Evolutionary conservation across 2,797 vertebrate species (phyloP).

Genomic region (Nyctalus aviator): DNA sequence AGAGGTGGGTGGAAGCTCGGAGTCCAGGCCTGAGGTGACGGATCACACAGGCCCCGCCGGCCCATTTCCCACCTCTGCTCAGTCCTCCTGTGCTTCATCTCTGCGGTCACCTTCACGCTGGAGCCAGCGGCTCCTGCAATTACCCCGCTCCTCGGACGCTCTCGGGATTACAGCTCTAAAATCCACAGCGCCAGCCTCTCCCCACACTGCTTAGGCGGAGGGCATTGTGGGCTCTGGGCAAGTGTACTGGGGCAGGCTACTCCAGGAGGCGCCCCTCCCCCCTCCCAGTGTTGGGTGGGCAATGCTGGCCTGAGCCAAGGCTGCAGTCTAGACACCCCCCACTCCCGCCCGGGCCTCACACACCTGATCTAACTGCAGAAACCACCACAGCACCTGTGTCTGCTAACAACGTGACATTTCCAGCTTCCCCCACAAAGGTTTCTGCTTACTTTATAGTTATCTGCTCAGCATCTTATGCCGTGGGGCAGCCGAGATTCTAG

Average conservation of each 20-base stretch:
- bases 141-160: background rate
- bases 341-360: fast-evolving
- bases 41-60: background rate
- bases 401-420: constrained; percentile 22
- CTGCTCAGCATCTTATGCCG: constrained; percentile 30
- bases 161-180: background rate
- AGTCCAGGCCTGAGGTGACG: background rate
- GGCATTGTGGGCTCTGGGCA: background rate
- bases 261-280: background rate
- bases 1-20: background rate
- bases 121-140: background rate
- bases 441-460: constrained; percentile 60
- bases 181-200: background rate
- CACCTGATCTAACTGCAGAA: background rate
- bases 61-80: background rate
- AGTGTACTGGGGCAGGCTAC: background rate
- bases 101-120: background rate
- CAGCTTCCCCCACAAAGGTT: constrained; percentile 30
- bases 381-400: background rate
- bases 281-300: too few relatives aligned
- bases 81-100: background rate
- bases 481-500: constrained; percentile 42
- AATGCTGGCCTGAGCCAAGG: background rate
- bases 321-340: fast-evolving
- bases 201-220: background rate